Evolutionary conservation across 2,113 vertebrate genomes (phyloP).

Genomic region (Tetrax tetrax): DNA sequence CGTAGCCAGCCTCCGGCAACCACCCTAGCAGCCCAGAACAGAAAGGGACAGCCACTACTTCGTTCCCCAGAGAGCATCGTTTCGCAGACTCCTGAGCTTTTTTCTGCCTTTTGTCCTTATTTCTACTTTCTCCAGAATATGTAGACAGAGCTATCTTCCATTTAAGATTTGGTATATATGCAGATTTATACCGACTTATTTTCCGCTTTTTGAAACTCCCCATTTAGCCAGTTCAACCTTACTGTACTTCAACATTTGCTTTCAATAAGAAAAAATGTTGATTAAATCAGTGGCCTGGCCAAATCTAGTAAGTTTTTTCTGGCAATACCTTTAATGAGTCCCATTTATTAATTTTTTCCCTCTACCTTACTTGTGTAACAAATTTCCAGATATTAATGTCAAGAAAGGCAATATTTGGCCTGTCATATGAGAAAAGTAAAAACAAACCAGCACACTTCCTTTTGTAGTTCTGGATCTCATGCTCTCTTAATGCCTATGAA

Average conservation of each 20-base stretch:
- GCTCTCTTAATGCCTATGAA: constrained; percentile 66
- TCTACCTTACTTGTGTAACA: constrained; percentile 65
- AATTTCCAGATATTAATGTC: constrained; percentile 70
- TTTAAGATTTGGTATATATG: not conserved
- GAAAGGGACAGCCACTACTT: not conserved
- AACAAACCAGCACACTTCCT: constrained; percentile 64
- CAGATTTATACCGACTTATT: not conserved
- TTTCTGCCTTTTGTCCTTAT: not conserved
- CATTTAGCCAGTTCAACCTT: not conserved
- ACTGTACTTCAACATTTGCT: constrained; percentile 67
- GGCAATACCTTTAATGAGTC: constrained; percentile 44
- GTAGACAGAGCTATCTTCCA: not conserved
- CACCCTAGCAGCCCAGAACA: not conserved
- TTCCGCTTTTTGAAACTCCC: constrained; percentile 24
- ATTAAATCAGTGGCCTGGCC: constrained; percentile 49
- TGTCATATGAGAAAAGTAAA: constrained; percentile 65
- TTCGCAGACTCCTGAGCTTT: not conserved
- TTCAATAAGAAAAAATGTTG: constrained; percentile 69
- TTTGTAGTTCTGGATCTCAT: constrained; percentile 65
- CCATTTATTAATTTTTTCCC: constrained; percentile 68
- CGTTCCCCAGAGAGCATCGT: not conserved
- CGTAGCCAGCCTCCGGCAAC: not conserved
- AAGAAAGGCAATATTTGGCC: constrained; percentile 68
- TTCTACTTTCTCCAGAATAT: not conserved
- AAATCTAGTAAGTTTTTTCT: constrained; percentile 62